Evolutionary conservation across 2,113 vertebrate species (phyloP).

Genomic region (Tenebrosternarchus preto): DNA sequence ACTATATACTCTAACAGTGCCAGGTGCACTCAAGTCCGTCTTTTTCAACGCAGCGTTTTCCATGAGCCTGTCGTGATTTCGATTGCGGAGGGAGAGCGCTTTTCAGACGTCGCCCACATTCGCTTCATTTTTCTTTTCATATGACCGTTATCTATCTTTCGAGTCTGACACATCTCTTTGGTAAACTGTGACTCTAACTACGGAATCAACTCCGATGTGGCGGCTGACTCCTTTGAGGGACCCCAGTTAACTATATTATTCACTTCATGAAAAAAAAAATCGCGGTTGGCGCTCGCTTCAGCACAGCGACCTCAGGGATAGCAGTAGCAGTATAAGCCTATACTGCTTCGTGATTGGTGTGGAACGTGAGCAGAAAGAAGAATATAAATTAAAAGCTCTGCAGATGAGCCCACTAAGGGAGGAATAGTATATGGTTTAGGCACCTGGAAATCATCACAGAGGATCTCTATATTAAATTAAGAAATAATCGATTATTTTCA

Average conservation of each 20-base stretch:
- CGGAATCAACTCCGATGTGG: no score
- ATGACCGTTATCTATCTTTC: background rate
- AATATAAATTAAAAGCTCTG: constrained; percentile 41
- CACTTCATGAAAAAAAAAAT: background rate
- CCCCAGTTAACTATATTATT: no score
- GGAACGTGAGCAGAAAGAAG: constrained; percentile 52
- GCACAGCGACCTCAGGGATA: background rate
- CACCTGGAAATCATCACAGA: background rate
- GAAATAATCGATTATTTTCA: background rate
- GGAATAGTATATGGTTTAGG: background rate
- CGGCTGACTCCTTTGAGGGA: no score
- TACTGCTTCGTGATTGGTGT: constrained; percentile 25
- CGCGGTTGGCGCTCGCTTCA: background rate
- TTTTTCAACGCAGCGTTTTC: background rate
- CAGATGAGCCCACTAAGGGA: background rate
- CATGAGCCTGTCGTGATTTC: background rate
- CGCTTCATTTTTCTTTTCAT: background rate
- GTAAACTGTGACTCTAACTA: no score
- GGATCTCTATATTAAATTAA: background rate
- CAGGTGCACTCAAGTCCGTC: no score
- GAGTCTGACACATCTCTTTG: background rate
- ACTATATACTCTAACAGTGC: background rate
- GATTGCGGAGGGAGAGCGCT: background rate
- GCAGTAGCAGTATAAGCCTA: background rate
- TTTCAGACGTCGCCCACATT: background rate